Base-by-base conservation (phyloP, 2,797 vertebrate genomes). In the Myotis findleyi region DNA sequence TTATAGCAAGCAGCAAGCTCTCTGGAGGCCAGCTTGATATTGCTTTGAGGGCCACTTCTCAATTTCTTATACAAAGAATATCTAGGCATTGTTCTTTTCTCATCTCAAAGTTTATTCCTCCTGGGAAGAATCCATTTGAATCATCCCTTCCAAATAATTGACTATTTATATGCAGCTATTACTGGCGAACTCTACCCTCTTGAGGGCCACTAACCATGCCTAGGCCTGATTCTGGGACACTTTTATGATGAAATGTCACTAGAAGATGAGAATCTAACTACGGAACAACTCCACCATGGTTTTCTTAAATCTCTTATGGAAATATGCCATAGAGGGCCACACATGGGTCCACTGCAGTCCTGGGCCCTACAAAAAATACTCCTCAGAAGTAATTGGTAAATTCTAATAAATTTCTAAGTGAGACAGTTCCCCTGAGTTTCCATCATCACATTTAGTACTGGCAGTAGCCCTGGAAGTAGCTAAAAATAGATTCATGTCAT, bases 41-140 rank as follows among this genome's bases (percentile, higher is more conserved):
- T 96, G 96, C 96, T 97, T 96, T 90, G 90, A 96, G 94, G 76
- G 92, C 69, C 91, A 88, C 94, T 96, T 96, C 95, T 97, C 96
- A 97, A 96, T 97, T 97, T 97, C 93, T 96, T 96, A 96, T 66
- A 97, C 55, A 97, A 96, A 93, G 93, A 95, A 86, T 97, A 97
- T 89, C 89, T 96, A 91, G 86, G 69, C 73, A 95, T 97, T 95
- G 90, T 96, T 97, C 89, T 86, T 96, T 96, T 49, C 91, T 96
- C 97, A 97, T 97, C 85, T 95, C 81, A n/a, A 75, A 55, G 20
- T 83, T 77, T 64, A 94, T 96, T 95, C 62, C 95, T 95, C 91
- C 71, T 73, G 86, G 81, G 89, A 59, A 91, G 84, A 71, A 94
- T 92, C 79, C 51, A 83, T 97, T 92, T 94, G 72, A 79, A 87